Percentiles rank a stretch among this genome's conserved stretches.
Evolutionary conservation across 2,113 vertebrate genomes (phyloP).

Genomic region (Chauna torquata): DNA sequence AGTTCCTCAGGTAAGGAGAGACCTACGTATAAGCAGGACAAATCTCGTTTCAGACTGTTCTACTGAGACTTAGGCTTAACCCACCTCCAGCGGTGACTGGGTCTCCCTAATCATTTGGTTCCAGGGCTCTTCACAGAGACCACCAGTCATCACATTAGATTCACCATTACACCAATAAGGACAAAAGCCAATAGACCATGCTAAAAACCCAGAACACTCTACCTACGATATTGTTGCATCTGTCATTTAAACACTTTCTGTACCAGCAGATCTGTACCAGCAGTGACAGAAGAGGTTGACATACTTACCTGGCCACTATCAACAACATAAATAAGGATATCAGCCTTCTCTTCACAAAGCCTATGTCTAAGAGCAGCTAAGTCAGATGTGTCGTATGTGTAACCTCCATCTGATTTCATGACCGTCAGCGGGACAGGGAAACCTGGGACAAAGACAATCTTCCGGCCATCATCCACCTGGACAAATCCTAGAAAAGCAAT

Average conservation of each 20-base stretch:
- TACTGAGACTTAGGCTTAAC: not conserved
- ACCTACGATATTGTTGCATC: fast-evolving
- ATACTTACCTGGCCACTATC: slow-evolving; percentile 91
- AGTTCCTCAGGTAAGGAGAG: not conserved
- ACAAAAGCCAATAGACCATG: not conserved
- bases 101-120: not conserved
- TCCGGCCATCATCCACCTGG: slow-evolving; percentile 91
- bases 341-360: slow-evolving; percentile 85
- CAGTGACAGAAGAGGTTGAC: not conserved
- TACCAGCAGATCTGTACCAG: not conserved
- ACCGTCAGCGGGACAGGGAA: slow-evolving; percentile 89
- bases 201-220: not conserved
- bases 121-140: not conserved
- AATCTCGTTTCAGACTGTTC: not conserved
- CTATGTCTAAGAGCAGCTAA: slow-evolving; percentile 90
- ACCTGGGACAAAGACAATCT: slow-evolving; percentile 88
- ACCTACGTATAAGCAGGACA: not conserved
- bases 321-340: slow-evolving; percentile 92
- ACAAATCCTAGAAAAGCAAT: slow-evolving; percentile 79
- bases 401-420: slow-evolving; percentile 94
- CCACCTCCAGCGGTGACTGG: not conserved
- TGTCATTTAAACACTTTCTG: not conserved
- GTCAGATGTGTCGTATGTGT: slow-evolving; percentile 96
- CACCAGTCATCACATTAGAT: not conserved
- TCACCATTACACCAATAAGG: not conserved